Percentiles rank a stretch among this genome's conserved stretches.
These are phyloP conservation scores for Sylvilagus floridanus DNA, from an alignment of 2,797 vertebrate genomes.

Conservation along the genomic window DNA sequence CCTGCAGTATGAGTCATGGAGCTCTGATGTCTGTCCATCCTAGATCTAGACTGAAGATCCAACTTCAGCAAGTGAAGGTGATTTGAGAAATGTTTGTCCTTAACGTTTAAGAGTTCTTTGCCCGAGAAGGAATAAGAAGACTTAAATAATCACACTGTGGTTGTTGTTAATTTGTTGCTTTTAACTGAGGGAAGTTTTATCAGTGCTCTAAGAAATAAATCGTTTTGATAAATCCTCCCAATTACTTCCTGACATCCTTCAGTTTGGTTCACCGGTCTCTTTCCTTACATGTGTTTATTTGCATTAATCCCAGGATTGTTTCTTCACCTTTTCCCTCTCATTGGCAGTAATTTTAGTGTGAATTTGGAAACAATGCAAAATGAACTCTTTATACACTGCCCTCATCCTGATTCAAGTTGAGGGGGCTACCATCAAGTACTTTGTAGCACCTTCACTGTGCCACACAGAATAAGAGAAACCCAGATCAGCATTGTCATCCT, in stretches of 20 bases:
- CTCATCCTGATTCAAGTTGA: background rate
- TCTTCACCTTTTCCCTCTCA: conserved; percentile 55
- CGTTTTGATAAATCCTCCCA: conserved; percentile 38
- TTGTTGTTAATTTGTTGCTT: conserved; percentile 3
- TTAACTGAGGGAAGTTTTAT: conserved; percentile 45
- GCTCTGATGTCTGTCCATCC: conserved; percentile 20
- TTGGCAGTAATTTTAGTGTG: conserved; percentile 51
- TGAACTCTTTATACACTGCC: conserved; percentile 45
- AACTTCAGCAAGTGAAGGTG: conserved; percentile 31
- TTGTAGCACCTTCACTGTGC: conserved; percentile 30
- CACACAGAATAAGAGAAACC: background rate
- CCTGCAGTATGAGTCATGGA: conserved; percentile 42
- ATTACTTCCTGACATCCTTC: conserved; percentile 68
- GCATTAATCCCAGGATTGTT: conserved; percentile 44
- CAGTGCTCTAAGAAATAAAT: conserved; percentile 38
- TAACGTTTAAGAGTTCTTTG: conserved; percentile 39
- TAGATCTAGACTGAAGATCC: conserved; percentile 39
- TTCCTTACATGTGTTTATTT: conserved; percentile 68
- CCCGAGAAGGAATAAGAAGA: conserved; percentile 54
- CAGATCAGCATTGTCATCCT: background rate
- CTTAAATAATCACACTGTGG: conserved; percentile 23
- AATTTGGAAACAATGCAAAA: conserved; percentile 57
- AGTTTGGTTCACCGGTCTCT: conserved; percentile 59
- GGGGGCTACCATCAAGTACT: background rate
- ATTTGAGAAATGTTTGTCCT: conserved; percentile 45